A percentile compares a stretch with the other conserved stretches of the same genome.
Conservation (phyloP, 2,888 invertebrate genomes). For the Xestia rhomboidea region DNA sequence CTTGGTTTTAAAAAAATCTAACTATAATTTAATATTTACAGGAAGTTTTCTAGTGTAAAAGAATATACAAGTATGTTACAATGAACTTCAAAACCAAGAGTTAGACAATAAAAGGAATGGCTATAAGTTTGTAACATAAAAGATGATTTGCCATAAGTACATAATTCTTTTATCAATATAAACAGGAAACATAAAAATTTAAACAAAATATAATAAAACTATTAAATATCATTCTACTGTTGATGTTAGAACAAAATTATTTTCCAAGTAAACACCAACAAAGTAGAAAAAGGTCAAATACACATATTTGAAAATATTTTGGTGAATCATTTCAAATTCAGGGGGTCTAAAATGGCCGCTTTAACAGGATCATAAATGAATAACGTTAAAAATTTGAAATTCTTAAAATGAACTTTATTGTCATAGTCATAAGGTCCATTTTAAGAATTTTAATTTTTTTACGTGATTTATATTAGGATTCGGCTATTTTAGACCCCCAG, state of each 20-base stretch:
- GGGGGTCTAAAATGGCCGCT: too few relatives aligned
- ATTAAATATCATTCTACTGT: conserved; percentile 7
- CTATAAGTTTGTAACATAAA: conserved; percentile 54
- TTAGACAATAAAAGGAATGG: conserved; percentile 67
- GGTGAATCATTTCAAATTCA: conserved; percentile 12
- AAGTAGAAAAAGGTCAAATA: conserved; percentile 15
- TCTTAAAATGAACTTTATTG: too few relatives aligned
- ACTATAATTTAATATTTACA: conserved; percentile 53
- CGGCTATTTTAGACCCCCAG: too few relatives aligned
- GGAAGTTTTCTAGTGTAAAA: conserved; percentile 14
- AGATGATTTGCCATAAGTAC: conserved; percentile 25
- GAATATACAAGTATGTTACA: conserved; percentile 32
- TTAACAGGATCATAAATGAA: too few relatives aligned
- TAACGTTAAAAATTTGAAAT: too few relatives aligned
- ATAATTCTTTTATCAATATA: conserved; percentile 19
- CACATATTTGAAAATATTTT: conserved; percentile 18
- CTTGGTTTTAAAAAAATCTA: conserved; percentile 60
- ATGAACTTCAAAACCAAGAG: conserved; percentile 63
- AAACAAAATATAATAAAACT: conserved; percentile 34
- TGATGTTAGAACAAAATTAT: conserved; percentile 1
- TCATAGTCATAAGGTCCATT: too few relatives aligned
- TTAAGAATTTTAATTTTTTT: too few relatives aligned
- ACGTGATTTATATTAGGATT: too few relatives aligned
- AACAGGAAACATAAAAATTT: conserved; percentile 50
- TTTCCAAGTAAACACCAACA: conserved; percentile 8